Percentiles rank a stretch among this genome's conserved stretches.
Conservation (phyloP, 1,140 invertebrate species). For the Drosophila suzukii region DNA sequence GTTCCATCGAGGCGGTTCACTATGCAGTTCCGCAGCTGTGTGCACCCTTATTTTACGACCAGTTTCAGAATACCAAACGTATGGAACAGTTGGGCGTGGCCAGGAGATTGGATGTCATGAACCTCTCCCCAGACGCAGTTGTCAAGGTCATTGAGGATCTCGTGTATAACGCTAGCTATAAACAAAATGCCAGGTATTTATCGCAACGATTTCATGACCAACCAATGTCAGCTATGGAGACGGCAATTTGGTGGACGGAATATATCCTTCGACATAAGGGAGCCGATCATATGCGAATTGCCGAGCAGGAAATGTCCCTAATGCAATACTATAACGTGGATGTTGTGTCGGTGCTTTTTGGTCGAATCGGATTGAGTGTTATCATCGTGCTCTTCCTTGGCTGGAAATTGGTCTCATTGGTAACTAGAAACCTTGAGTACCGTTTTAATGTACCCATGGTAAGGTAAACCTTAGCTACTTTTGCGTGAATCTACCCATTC, state of each 20-base stretch:
- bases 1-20: conserved; percentile 84
- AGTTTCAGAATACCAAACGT: conserved; percentile 51
- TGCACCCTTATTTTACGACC: conserved; percentile 60
- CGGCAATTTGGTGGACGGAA: conserved; percentile 87
- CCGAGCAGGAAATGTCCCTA: conserved; percentile 70
- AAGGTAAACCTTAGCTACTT: neutral
- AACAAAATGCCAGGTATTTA: conserved; percentile 57
- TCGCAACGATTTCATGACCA: conserved; percentile 86
- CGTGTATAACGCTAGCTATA: conserved; percentile 33
- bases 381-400: conserved; percentile 32
- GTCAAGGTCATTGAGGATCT: conserved; percentile 26
- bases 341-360: conserved; percentile 47
- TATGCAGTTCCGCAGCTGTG: conserved; percentile 50
- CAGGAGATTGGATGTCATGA: conserved; percentile 10
- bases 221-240: conserved; percentile 85
- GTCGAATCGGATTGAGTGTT: conserved; percentile 50
- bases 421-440: conserved; percentile 11
- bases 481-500: too few species aligned
- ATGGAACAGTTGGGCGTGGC: conserved; percentile 86
- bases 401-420: conserved; percentile 28
- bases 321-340: conserved; percentile 71
- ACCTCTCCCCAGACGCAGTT: conserved; percentile 10
- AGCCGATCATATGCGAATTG: conserved; percentile 84
- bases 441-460: conserved; percentile 33
- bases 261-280: conserved; percentile 85